These are phyloP conservation scores for Lissonota sp. DNA, from an alignment of 2,888 invertebrate species.

Conservation along the genomic window DNA sequence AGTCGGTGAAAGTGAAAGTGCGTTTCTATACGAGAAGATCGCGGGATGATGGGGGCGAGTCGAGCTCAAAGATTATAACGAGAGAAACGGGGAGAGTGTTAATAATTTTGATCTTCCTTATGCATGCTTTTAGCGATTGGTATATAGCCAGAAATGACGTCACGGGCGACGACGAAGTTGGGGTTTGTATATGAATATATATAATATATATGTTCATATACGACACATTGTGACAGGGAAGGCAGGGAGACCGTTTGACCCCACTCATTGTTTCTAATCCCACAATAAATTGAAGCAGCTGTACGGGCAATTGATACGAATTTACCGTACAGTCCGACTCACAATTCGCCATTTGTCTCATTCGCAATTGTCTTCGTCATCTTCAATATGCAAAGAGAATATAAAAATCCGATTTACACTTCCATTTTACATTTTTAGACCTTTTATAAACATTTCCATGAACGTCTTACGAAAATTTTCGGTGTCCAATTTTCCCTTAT, in stretches of 20 bases:
- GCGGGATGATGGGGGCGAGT: background rate
- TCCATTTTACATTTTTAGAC: too few relatives aligned
- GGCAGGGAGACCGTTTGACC: constrained; percentile 81
- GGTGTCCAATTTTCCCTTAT: too few relatives aligned
- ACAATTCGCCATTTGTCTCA: constrained; percentile 68
- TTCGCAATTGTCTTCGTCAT: background rate
- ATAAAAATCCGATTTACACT: too few relatives aligned
- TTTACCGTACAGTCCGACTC: constrained; percentile 81
- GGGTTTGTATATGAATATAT: too few relatives aligned
- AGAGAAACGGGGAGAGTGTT: constrained; percentile 28
- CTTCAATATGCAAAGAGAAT: background rate
- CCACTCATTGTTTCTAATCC: constrained; percentile 83
- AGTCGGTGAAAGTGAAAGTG: constrained; percentile 57
- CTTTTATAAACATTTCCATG: too few relatives aligned
- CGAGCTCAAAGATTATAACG: background rate
- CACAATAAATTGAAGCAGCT: constrained; percentile 83
- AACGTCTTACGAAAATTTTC: too few relatives aligned
- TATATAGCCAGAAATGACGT: constrained; percentile 69
- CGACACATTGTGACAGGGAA: constrained; percentile 77
- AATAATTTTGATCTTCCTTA: constrained; percentile 63
- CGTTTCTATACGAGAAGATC: constrained; percentile 33
- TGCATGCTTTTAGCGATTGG: constrained; percentile 23
- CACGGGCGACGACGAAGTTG: constrained; percentile 67
- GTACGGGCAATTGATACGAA: constrained; percentile 83
- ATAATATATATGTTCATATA: constrained; percentile 63